These are phyloP conservation scores for Agriotes lineatus DNA, from an alignment of 2,888 invertebrate genomes.

Conservation along the genomic window DNA sequence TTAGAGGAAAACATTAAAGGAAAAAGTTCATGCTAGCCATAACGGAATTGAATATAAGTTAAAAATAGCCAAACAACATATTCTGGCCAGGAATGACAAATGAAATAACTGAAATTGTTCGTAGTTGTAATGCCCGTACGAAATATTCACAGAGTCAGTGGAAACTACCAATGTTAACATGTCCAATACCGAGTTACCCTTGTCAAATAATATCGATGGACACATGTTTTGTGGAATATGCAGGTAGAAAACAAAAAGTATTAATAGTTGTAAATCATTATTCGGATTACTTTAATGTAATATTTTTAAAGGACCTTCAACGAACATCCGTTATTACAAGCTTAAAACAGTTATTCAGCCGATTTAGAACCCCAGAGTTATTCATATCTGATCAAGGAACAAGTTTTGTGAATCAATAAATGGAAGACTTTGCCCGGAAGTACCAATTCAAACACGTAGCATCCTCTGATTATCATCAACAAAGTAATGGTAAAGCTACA, in stretches of 20 bases:
- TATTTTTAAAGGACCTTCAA: neutral
- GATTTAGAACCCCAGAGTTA: too few species aligned
- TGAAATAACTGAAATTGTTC: neutral
- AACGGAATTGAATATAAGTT: too few species aligned
- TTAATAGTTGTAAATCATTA: neutral
- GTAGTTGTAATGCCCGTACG: neutral
- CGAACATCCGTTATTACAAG: too few species aligned
- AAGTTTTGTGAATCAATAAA: too few species aligned
- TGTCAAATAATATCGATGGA: neutral
- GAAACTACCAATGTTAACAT: too few species aligned
- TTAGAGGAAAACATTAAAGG: neutral
- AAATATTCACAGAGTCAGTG: neutral
- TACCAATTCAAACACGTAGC: too few species aligned
- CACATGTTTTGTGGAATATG: neutral
- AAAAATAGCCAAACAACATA: neutral
- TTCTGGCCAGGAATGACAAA: neutral
- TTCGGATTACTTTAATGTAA: neutral
- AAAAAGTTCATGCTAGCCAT: neutral
- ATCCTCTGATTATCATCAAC: too few species aligned
- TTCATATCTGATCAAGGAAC: too few species aligned
- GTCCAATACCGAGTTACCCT: neutral
- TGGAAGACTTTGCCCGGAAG: too few species aligned
- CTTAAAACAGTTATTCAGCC: too few species aligned
- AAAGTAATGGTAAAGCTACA: too few species aligned
- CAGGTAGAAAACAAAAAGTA: neutral